Conservation (phyloP, 2,888 invertebrate genomes). For the Toxonevra muliebris region DNA sequence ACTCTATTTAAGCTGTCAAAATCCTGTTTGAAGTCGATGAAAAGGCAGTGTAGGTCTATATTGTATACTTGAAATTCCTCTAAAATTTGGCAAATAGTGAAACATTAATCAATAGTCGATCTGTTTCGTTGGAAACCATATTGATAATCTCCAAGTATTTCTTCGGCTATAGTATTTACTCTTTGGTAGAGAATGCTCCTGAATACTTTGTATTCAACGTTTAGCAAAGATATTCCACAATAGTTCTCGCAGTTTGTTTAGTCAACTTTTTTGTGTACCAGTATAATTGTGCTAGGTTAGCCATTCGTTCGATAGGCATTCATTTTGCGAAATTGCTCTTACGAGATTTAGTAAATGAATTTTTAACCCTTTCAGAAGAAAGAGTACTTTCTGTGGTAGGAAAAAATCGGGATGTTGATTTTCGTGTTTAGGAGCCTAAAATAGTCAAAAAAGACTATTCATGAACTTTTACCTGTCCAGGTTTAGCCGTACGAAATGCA, state of each 20-base stretch:
- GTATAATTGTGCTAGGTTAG: conserved; percentile 7
- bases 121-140: conserved; percentile 18
- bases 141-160: conserved; percentile 24
- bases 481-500: too few species aligned
- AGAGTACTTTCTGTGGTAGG: too few species aligned
- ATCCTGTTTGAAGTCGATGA: conserved; percentile 16
- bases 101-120: conserved; percentile 25
- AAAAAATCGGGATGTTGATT: too few species aligned
- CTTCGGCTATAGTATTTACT: conserved; percentile 13
- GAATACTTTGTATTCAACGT: conserved; percentile 22
- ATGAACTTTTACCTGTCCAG: too few species aligned
- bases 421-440: too few species aligned
- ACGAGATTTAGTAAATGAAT: conserved; percentile 1
- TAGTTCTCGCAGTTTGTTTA: conserved; percentile 5
- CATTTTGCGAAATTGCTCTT: conserved; percentile 9
- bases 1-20: conserved; percentile 11
- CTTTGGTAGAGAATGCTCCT: conserved; percentile 23
- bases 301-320: conserved; percentile 18
- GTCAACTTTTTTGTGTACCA: conserved; percentile 1
- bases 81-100: conserved; percentile 16
- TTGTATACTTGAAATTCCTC: conserved; percentile 9
- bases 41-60: conserved; percentile 15
- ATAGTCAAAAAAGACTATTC: too few species aligned
- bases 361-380: conserved; percentile 13
- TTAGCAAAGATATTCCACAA: conserved; percentile 18